These are phyloP conservation scores for Turritopsis dohrnii DNA, from an alignment of 30 jellyfish, hydroid and myxozoan genomes.

Conservation along the genomic window DNA sequence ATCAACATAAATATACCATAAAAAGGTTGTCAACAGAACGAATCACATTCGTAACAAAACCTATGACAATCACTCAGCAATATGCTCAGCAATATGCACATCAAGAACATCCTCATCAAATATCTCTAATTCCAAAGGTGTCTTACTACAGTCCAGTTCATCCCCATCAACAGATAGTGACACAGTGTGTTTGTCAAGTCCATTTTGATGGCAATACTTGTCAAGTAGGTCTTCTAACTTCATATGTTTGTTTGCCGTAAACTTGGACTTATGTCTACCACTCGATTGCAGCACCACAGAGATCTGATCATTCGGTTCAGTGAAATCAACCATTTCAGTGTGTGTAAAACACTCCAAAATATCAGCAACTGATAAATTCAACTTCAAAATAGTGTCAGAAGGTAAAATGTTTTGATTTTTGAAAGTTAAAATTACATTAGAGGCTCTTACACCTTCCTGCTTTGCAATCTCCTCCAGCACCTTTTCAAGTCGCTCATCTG, in stretches of 20 bases:
- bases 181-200: neutral
- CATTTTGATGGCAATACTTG: neutral
- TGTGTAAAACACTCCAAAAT: neutral
- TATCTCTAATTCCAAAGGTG: neutral
- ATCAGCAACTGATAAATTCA: neutral
- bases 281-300: neutral
- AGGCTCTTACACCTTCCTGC: neutral
- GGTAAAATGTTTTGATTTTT: neutral
- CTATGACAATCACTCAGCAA: no score
- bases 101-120: neutral
- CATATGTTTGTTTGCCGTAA: neutral
- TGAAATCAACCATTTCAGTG: neutral
- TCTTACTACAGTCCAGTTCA: neutral
- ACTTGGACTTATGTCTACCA: neutral
- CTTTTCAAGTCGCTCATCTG: neutral
- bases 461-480: neutral
- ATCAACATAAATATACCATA: no score
- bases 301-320: neutral
- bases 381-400: neutral
- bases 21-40: no score
- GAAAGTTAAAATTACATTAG: neutral
- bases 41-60: no score
- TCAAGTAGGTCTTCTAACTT: neutral
- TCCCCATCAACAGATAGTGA: neutral
- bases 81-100: neutral